Evolutionary conservation across 2,113 vertebrate species (phyloP).

Genomic region (Casuarius casuarius): DNA sequence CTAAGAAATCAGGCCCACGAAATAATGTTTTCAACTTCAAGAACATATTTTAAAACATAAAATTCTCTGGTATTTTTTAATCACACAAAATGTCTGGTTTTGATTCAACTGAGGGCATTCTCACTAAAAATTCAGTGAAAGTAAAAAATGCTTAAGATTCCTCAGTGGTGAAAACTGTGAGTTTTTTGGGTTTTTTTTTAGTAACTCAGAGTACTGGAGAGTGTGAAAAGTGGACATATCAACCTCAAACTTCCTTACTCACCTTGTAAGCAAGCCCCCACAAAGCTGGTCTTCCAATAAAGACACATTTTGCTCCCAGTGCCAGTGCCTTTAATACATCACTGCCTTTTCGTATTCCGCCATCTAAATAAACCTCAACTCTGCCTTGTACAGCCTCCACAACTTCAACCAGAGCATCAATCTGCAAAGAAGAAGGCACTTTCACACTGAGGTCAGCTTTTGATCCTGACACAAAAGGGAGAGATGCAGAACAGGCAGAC

Average conservation of each 20-base stretch:
- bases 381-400: constrained; percentile 86
- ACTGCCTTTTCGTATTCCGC: constrained; percentile 90
- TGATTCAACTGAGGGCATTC: background rate
- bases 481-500: background rate
- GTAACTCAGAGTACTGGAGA: background rate
- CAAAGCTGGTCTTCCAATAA: constrained; percentile 90
- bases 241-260: background rate
- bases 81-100: background rate
- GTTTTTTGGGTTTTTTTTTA: background rate
- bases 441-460: background rate
- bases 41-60: background rate
- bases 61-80: background rate
- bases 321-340: constrained; percentile 92
- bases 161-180: background rate
- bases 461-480: background rate
- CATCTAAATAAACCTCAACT: constrained; percentile 91
- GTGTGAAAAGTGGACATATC: background rate
- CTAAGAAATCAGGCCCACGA: background rate
- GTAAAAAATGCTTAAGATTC: background rate
- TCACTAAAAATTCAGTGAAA: background rate
- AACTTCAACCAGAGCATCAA: constrained; percentile 90
- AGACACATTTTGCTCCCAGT: constrained; percentile 92
- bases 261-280: constrained; percentile 97
- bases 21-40: background rate
- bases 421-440: constrained; percentile 74